Conservation (phyloP, 2,113 vertebrate species). For the Neoarius graeffei region DNA sequence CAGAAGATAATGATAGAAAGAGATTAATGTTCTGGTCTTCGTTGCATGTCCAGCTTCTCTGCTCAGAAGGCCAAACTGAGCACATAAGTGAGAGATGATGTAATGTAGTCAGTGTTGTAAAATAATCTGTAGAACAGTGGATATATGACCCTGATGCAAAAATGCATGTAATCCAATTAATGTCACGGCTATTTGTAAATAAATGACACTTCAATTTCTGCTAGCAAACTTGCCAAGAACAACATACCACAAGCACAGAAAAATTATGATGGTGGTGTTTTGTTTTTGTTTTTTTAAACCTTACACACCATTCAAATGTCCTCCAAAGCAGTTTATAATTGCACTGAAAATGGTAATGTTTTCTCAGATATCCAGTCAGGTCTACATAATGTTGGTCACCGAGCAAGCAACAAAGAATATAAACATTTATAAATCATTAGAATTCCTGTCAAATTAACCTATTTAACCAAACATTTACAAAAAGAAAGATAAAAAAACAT, state of each 20-base stretch:
- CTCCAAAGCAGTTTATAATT: neutral
- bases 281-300: neutral
- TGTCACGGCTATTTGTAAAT: constrained; percentile 6
- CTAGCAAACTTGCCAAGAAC: neutral
- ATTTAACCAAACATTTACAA: neutral
- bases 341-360: neutral
- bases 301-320: neutral
- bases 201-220: neutral
- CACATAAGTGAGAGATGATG: constrained; percentile 28
- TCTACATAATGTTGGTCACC: neutral
- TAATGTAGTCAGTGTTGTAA: constrained; percentile 20
- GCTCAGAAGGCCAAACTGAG: constrained; percentile 8
- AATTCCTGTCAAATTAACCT: neutral
- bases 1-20: neutral
- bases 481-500: neutral
- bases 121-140: constrained; percentile 3
- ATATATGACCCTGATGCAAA: neutral
- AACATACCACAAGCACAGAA: neutral
- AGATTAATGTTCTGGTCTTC: neutral
- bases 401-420: neutral
- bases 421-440: neutral
- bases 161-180: neutral
- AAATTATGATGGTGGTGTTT: neutral
- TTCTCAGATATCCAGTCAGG: neutral
- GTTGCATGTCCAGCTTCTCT: neutral